Conservation (phyloP, 2,113 vertebrate genomes). For the Danionella cerebrum region DNA sequence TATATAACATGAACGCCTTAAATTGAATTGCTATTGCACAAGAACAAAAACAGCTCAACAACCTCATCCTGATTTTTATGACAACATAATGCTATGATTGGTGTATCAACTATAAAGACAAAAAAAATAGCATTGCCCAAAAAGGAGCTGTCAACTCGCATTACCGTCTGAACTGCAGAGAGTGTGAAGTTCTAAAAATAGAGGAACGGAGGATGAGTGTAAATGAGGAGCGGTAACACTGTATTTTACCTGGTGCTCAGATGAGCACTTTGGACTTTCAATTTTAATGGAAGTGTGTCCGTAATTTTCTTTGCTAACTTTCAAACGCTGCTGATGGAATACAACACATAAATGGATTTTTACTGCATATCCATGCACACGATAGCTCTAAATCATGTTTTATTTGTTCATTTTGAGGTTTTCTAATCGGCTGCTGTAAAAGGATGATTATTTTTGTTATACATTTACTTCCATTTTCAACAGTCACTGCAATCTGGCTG, state of each 20-base stretch:
- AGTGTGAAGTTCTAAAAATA: conserved; percentile 8
- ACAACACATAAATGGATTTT: too few species aligned
- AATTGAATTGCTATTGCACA: neutral
- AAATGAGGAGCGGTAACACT: neutral
- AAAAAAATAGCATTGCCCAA: neutral
- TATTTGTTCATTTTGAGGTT: too few species aligned
- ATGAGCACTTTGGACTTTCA: conserved; percentile 2
- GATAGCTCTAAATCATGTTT: too few species aligned
- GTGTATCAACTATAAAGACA: neutral
- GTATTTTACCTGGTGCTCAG: neutral
- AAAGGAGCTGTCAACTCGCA: neutral
- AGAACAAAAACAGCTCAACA: neutral
- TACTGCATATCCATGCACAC: too few species aligned
- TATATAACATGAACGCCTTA: too few species aligned
- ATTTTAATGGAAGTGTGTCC: conserved; percentile 31
- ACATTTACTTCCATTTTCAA: too few species aligned
- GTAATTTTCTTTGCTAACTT: too few species aligned
- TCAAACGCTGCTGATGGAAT: too few species aligned
- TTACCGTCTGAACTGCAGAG: neutral
- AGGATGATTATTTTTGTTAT: too few species aligned
- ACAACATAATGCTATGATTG: neutral
- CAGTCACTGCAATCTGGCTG: too few species aligned
- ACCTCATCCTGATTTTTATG: neutral
- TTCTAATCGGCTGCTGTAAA: too few species aligned
- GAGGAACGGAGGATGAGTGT: neutral